phyloP scores from a whole-genome alignment of 2,888 invertebrate species.

The Mycogona germanica region DNA sequence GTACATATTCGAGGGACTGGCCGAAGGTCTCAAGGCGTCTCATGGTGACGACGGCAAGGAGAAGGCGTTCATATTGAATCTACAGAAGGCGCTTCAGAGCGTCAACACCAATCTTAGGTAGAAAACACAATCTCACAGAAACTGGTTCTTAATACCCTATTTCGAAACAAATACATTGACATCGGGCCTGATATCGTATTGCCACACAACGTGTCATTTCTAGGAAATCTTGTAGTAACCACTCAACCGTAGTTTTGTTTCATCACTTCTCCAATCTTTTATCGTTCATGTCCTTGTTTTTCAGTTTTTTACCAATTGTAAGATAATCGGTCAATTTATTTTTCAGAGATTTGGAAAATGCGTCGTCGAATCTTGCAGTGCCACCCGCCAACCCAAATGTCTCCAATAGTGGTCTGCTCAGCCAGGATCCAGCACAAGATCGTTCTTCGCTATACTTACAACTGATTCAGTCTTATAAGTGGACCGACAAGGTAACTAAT shows the following conservation, averaged over 20 bases:
- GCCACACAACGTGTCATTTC: no score
- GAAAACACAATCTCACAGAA: slow-evolving; percentile 20
- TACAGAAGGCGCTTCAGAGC: slow-evolving; percentile 66
- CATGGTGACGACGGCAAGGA: slow-evolving; percentile 72
- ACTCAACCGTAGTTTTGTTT: no score
- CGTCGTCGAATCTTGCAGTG: slow-evolving; percentile 54
- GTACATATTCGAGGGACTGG: slow-evolving; percentile 68
- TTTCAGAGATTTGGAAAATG: slow-evolving; percentile 67
- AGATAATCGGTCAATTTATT: slow-evolving; percentile 5
- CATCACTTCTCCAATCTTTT: no score
- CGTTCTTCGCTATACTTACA: slow-evolving; percentile 77
- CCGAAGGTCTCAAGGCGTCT: slow-evolving; percentile 65
- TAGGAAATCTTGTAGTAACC: no score
- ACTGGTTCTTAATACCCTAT: no score
- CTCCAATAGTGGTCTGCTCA: slow-evolving; percentile 72
- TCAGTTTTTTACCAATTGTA: background rate
- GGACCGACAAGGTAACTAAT: slow-evolving; percentile 66
- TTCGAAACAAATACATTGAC: no score
- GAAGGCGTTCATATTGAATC: slow-evolving; percentile 46
- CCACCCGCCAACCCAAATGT: slow-evolving; percentile 70
- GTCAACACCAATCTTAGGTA: slow-evolving; percentile 68
- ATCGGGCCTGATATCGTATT: no score
- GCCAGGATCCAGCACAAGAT: slow-evolving; percentile 83
- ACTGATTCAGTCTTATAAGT: slow-evolving; percentile 78
- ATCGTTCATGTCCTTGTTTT: no score